These are phyloP conservation scores for Bursaphelenchus mucronatus DNA, from an alignment of 1,140 invertebrate species.

Conservation along the genomic window DNA sequence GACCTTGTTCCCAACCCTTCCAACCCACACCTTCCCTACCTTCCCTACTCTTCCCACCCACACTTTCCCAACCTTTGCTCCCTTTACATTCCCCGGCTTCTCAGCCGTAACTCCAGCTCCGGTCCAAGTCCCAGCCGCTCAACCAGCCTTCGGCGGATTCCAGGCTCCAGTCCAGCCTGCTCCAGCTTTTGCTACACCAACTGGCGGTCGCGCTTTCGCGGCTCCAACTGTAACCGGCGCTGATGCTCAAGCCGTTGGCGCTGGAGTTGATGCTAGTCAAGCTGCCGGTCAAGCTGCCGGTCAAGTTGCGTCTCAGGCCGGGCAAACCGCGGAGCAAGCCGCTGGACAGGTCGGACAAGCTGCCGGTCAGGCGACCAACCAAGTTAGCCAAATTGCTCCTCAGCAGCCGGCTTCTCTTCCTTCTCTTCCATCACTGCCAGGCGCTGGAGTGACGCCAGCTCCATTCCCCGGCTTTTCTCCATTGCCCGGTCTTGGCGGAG, in stretches of 20 bases:
- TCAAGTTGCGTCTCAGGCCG: background rate
- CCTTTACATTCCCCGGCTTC: constrained; percentile 19
- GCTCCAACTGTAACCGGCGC: constrained; percentile 20
- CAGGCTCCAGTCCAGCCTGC: constrained; percentile 5
- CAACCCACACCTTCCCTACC: constrained; percentile 33
- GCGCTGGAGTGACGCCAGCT: background rate
- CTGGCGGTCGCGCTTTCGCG: constrained; percentile 19
- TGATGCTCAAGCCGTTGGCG: background rate
- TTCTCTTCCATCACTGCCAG: constrained; percentile 8
- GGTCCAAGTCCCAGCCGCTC: constrained; percentile 7
- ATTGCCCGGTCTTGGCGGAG: constrained; percentile 13
- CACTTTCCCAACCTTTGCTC: constrained; percentile 26
- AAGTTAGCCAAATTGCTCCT: background rate
- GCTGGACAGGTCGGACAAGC: background rate
- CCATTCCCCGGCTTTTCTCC: constrained; percentile 19
- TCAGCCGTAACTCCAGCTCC: constrained; percentile 6
- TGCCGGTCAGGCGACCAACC: background rate
- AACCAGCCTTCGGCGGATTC: constrained; percentile 15
- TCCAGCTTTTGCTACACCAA: background rate
- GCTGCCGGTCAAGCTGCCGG: background rate
- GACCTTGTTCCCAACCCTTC: constrained; percentile 4
- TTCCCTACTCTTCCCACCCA: constrained; percentile 30
- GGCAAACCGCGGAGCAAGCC: background rate
- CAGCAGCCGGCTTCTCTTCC: background rate
- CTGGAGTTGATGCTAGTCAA: background rate